These are phyloP conservation scores for Percopsis omiscomaycus DNA, from an alignment of 2,797 vertebrate genomes.

Conservation along the genomic window DNA sequence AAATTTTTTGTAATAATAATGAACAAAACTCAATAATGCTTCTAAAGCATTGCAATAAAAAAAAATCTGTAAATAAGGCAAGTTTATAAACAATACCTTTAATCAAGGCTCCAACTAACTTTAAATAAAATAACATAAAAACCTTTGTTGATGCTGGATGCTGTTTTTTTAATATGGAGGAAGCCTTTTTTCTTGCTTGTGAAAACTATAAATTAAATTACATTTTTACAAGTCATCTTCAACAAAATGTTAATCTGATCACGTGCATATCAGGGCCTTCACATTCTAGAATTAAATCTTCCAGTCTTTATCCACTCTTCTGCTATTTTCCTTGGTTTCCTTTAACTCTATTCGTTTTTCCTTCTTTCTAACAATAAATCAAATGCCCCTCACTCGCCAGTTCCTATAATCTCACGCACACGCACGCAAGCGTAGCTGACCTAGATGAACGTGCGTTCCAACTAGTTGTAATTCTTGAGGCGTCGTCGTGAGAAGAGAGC, in stretches of 20 bases:
- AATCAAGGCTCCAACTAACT: conserved; percentile 77
- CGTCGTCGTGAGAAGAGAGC: conserved; percentile 55
- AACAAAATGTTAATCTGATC: conserved; percentile 22
- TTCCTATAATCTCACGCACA: conserved; percentile 3
- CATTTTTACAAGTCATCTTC: too few relatives aligned
- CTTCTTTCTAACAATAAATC: conserved; percentile 6
- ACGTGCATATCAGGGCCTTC: conserved; percentile 36
- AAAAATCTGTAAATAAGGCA: conserved; percentile 36
- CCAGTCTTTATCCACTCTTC: not conserved
- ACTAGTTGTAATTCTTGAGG: conserved; percentile 73
- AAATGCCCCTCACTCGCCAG: not conserved
- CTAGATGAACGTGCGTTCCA: conserved; percentile 68
- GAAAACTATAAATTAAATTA: too few relatives aligned
- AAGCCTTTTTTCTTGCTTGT: too few relatives aligned
- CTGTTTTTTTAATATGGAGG: too few relatives aligned
- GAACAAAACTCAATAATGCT: conserved; percentile 7
- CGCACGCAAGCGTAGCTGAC: conserved; percentile 54
- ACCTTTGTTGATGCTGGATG: too few relatives aligned
- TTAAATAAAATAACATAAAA: not conserved
- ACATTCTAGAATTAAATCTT: conserved; percentile 22
- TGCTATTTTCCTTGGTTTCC: not conserved
- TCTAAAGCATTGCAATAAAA: not conserved
- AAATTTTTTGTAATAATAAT: not conserved
- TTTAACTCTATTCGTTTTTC: conserved; percentile 20
- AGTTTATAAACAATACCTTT: conserved; percentile 72